These are phyloP conservation scores for Mormoops blainvillei DNA, from an alignment of 2,113 vertebrate species.

Conservation along the genomic window DNA sequence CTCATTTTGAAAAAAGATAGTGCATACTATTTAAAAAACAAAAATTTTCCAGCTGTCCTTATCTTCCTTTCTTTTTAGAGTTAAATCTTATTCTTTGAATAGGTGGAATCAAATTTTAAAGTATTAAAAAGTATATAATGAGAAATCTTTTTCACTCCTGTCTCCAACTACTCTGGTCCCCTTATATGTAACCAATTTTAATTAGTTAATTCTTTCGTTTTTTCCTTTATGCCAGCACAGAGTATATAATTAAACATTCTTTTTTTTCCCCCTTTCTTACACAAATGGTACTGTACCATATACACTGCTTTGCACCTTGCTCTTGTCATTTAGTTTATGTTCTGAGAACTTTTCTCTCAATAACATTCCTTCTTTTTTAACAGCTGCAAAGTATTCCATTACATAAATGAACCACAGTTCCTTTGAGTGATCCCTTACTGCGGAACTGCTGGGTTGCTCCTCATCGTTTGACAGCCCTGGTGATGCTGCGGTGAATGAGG, in stretches of 20 bases:
- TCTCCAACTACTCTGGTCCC: neutral
- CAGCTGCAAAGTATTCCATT: neutral
- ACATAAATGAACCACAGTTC: neutral
- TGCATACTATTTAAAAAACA: neutral
- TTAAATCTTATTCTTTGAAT: neutral
- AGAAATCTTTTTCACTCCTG: neutral
- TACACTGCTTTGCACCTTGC: neutral
- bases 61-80: neutral
- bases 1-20: slow-evolving; percentile 28
- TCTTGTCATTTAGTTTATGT: neutral
- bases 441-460: neutral
- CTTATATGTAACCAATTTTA: neutral
- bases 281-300: neutral
- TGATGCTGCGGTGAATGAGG: neutral
- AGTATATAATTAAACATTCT: neutral
- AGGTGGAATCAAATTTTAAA: neutral
- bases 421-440: neutral
- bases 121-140: neutral
- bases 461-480: neutral
- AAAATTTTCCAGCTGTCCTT: neutral
- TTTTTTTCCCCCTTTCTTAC: neutral
- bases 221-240: neutral
- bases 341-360: neutral
- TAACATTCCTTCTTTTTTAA: neutral
- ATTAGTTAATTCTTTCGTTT: neutral